Percentiles rank a stretch among this genome's conserved stretches.
Evolutionary conservation across 1,140 invertebrate genomes (phyloP).

Genomic region (Drosophila nebulosa): DNA sequence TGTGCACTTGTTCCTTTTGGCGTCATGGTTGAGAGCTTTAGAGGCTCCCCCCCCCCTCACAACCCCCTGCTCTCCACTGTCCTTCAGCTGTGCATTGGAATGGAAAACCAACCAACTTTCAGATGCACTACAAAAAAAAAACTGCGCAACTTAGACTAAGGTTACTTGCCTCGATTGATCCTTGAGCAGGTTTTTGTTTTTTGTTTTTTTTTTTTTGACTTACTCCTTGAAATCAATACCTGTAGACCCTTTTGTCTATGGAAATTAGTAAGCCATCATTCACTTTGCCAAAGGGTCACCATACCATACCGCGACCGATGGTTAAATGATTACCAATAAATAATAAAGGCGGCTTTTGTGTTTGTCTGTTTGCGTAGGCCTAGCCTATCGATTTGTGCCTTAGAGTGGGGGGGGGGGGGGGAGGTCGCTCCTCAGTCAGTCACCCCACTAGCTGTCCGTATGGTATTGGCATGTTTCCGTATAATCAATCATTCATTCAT

Average conservation of each 20-base stretch:
- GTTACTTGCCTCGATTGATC: too few relatives aligned
- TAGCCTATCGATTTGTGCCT: neutral
- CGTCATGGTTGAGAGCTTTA: neutral
- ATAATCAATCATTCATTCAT: conserved; percentile 51
- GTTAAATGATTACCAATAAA: neutral
- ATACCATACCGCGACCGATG: too few relatives aligned
- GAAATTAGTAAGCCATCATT: neutral
- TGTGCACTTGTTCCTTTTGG: neutral
- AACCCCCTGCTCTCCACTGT: too few relatives aligned
- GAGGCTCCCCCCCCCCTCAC: too few relatives aligned
- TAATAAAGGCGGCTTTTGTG: neutral
- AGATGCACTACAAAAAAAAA: neutral
- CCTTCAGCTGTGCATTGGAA: too few relatives aligned
- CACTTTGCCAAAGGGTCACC: too few relatives aligned
- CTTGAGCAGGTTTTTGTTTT: too few relatives aligned
- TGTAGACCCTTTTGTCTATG: neutral
- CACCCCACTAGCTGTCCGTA: neutral
- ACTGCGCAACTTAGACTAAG: too few relatives aligned
- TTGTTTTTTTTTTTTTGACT: too few relatives aligned
- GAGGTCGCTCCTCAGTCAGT: neutral
- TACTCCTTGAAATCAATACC: too few relatives aligned
- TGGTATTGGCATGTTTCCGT: conserved; percentile 7
- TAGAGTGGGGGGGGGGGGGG: too few relatives aligned
- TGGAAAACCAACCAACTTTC: neutral
- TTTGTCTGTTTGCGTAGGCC: neutral